Evolutionary conservation across 1,140 invertebrate species (phyloP).

Genomic region (Drosophila pseudoobscura): DNA sequence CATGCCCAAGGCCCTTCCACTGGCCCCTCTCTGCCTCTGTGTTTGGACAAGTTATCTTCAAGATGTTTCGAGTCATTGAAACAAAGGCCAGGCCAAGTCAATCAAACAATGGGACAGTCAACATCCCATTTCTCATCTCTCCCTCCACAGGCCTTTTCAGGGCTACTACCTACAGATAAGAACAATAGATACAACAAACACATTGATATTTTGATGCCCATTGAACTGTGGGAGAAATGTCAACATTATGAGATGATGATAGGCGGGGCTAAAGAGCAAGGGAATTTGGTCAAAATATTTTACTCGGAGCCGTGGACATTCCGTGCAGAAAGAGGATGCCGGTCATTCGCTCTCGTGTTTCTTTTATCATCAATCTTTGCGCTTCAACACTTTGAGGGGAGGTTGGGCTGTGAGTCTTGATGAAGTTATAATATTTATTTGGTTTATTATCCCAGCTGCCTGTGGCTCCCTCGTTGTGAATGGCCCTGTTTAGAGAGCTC

Average conservation of each 20-base stretch:
- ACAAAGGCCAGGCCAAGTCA: conserved; percentile 73
- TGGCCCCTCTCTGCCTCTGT: conserved; percentile 14
- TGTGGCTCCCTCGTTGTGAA: conserved; percentile 23
- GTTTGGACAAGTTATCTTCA: conserved; percentile 77
- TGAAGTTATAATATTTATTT: conserved; percentile 75
- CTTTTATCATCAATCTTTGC: conserved; percentile 73
- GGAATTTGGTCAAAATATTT: conserved; percentile 44
- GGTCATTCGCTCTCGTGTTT: conserved; percentile 25
- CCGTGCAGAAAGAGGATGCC: conserved; percentile 13
- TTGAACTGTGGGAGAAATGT: conserved; percentile 72
- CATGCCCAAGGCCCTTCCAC: too few species aligned
- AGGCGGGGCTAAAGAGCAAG: conserved; percentile 16
- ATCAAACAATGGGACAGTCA: conserved; percentile 71
- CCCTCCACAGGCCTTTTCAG: conserved; percentile 5
- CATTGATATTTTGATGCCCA: conserved; percentile 61
- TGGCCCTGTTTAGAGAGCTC: conserved; percentile 22
- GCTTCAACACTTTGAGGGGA: conserved; percentile 64
- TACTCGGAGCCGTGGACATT: conserved; percentile 29
- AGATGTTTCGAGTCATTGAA: conserved; percentile 78
- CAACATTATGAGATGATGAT: conserved; percentile 72
- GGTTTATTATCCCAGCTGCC: conserved; percentile 66
- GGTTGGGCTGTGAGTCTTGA: conserved; percentile 46
- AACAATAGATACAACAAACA: conserved; percentile 41
- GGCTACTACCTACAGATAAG: conserved; percentile 39
- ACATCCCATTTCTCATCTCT: conserved; percentile 42